A percentile compares a stretch with the other conserved stretches of the same genome.
Conservation (phyloP, 2,113 vertebrate genomes). For the Colossoma macropomum region DNA sequence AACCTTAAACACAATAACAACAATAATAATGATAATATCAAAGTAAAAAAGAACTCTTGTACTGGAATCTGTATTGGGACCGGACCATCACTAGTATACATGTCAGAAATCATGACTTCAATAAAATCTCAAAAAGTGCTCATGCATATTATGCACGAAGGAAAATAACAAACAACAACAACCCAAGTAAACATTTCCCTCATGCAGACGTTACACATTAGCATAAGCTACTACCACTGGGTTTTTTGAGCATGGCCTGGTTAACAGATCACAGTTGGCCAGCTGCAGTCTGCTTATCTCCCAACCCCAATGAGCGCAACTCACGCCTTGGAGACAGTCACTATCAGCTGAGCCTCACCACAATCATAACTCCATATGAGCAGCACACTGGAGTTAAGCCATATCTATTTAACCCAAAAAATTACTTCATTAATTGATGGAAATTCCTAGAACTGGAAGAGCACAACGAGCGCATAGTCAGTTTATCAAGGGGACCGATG, state of each 20-base stretch:
- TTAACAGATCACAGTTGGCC: conserved; percentile 43
- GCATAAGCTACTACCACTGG: conserved; percentile 29
- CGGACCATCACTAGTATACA: too few species aligned
- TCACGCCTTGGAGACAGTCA: conserved; percentile 27
- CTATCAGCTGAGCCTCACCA: conserved; percentile 33
- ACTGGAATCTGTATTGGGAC: too few species aligned
- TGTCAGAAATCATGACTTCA: too few species aligned
- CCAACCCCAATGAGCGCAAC: conserved; percentile 29
- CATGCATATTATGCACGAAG: neutral
- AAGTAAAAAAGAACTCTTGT: too few species aligned
- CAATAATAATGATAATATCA: too few species aligned
- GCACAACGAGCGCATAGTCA: neutral
- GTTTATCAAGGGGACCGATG: neutral
- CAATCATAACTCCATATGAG: conserved; percentile 20
- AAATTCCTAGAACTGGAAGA: neutral
- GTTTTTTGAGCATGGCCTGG: conserved; percentile 35
- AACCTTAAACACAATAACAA: too few species aligned
- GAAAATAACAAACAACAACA: neutral
- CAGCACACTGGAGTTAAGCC: conserved; percentile 26
- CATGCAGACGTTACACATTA: conserved; percentile 25
- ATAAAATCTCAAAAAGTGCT: neutral
- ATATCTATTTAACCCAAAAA: conserved; percentile 12
- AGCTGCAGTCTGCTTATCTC: conserved; percentile 50
- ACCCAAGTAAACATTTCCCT: neutral
- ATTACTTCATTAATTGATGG: conserved; percentile 15